Conservation (phyloP, 2,888 invertebrate species). For the Muschampia plurimacula region DNA sequence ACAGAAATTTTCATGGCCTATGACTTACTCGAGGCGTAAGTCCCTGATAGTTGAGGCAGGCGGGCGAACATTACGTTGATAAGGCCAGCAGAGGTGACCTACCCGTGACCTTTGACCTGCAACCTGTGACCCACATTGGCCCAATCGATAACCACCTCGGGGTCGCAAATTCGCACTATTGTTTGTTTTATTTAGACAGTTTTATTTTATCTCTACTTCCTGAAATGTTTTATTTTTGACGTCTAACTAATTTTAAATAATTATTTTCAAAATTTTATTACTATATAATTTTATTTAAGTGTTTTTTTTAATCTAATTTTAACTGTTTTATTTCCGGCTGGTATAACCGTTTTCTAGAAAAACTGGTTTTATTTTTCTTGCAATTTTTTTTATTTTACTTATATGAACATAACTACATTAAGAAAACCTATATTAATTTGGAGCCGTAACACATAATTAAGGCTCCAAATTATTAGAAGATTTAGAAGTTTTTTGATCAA, state of each 20-base stretch:
- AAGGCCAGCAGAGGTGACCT: conserved; percentile 64
- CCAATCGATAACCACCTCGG: conserved; percentile 69
- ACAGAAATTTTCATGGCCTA: not conserved
- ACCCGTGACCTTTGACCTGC: conserved; percentile 85
- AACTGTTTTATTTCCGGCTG: not conserved
- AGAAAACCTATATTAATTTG: too few species aligned
- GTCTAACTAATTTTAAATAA: too few species aligned
- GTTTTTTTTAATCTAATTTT: too few species aligned
- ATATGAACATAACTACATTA: too few species aligned
- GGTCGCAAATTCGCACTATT: conserved; percentile 27
- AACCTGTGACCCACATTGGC: conserved; percentile 84
- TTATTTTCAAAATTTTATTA: too few species aligned
- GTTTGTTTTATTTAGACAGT: conserved; percentile 12
- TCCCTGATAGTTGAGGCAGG: conserved; percentile 32
- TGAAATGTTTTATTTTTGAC: not conserved
- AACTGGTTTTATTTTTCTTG: too few species aligned
- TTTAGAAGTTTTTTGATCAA: too few species aligned
- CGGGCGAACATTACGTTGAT: conserved; percentile 14
- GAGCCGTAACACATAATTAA: too few species aligned
- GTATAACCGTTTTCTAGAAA: too few species aligned
- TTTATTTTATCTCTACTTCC: conserved; percentile 11
- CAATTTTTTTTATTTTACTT: not conserved
- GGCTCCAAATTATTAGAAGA: too few species aligned
- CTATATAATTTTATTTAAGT: too few species aligned
- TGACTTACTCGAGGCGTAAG: not conserved